Evolutionary conservation across 1,140 invertebrate genomes (phyloP), one percentile per base, ranked within the genome.

Genomic region (Drosophila kanapiae): DNA sequence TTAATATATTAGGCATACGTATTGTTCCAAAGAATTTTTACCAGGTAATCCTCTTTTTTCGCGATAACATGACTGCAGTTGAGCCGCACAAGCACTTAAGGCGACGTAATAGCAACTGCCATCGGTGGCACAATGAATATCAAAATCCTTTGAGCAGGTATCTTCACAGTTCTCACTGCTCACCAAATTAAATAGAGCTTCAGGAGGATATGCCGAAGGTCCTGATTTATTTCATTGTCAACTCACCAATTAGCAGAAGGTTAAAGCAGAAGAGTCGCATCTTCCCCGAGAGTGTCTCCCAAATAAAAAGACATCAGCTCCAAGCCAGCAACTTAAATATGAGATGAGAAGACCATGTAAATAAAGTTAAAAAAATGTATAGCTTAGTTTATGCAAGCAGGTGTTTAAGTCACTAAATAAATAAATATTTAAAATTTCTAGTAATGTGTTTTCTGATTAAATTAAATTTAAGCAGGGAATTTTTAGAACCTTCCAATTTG

Each of bases 31-130:
- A 8, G 1, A 10, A 6, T 9, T 0, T 51, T 33, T 64, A 64
- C 49, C 27, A 43, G 51, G 29, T 13, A 56, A n/a, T 7, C 49
- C 49, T 4, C 14, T 57, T 16, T 10, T 57, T 54, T 45, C 37
- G 9, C 61, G 61, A 57, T 43, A 64, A 40, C 62, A 64, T 4
- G 51, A 64, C 9, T 64, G 29, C 11, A 27, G 38, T 16, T 56
- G 1, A 3, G 14, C 38, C 13, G 18, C 23, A 23, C 51, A 64
- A n/a, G 6, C 7, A 38, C 8, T 64, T 2, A 43, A 2, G 11
- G 42, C 6, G 5, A 6, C 0, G 4, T 43, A 29, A 9, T 13
- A 43, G 18, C 61, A 64, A 13, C 13, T 33, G 6, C 38, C 49
- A 43, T 56, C 29, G 5, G 35, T 33, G 18, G 11, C 61, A 11